phyloP scores from a whole-genome alignment of 2,888 invertebrate genomes.

The Lamellibrachia columna region DNA sequence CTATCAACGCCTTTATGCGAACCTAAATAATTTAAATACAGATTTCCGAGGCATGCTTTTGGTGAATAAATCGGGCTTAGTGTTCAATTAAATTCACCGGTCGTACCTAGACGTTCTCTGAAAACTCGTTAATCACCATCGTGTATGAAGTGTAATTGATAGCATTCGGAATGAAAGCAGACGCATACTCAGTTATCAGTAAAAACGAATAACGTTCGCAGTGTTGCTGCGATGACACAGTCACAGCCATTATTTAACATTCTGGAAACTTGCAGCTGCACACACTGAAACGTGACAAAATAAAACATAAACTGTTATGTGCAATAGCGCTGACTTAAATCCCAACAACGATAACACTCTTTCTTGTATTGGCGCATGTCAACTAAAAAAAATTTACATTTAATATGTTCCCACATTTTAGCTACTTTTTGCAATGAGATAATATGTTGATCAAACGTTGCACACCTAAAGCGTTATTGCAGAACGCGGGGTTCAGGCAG shows the following conservation, averaged over 20 bases:
- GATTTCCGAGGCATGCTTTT: background rate
- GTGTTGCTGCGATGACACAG: background rate
- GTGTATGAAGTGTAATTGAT: background rate
- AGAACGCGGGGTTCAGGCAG: background rate
- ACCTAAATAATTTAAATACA: background rate
- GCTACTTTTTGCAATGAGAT: background rate
- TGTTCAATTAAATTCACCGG: background rate
- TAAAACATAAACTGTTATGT: background rate
- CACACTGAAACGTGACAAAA: background rate
- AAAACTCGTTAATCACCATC: background rate
- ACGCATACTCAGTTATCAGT: background rate
- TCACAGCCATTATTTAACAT: background rate
- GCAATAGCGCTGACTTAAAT: background rate
- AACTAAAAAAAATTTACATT: background rate
- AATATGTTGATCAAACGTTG: background rate
- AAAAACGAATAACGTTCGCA: background rate
- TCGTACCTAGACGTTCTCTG: background rate
- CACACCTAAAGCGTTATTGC: background rate
- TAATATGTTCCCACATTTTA: background rate
- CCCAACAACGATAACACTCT: background rate
- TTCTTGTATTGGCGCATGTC: background rate
- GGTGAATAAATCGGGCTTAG: background rate
- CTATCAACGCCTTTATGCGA: background rate
- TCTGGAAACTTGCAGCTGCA: background rate
- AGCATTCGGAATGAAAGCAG: background rate